Conservation (phyloP, 2,888 invertebrate genomes). For the Tetrapedia diversipes region DNA sequence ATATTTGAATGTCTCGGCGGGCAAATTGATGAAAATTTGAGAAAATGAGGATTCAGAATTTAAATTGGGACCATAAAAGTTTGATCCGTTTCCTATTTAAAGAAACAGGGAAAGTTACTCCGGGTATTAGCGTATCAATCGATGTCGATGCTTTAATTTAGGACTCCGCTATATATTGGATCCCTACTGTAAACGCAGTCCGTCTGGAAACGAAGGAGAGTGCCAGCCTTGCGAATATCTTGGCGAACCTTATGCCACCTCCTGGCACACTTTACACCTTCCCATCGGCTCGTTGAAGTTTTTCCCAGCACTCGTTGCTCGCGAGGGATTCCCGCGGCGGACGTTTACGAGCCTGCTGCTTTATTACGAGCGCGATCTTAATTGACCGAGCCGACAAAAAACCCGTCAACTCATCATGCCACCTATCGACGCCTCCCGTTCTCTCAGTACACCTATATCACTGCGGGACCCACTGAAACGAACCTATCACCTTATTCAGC, state of each 20-base stretch:
- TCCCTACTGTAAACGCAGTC: too few species aligned
- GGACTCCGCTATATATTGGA: too few species aligned
- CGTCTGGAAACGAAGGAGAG: constrained; percentile 18
- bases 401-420: constrained; percentile 21
- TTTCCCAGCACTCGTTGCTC: neutral
- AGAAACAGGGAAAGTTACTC: too few species aligned
- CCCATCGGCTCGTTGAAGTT: neutral
- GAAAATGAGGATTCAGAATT: too few species aligned
- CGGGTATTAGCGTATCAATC: too few species aligned
- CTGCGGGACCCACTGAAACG: constrained; percentile 8
- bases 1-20: too few species aligned
- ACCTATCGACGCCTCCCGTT: too few species aligned
- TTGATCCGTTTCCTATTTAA: too few species aligned
- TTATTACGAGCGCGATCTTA: constrained; percentile 36
- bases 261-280: constrained; percentile 31
- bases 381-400: constrained; percentile 34
- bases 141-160: too few species aligned
- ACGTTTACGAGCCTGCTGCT: constrained; percentile 34
- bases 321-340: constrained; percentile 13
- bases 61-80: too few species aligned
- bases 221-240: neutral
- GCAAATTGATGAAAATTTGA: too few species aligned
- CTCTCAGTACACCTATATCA: too few species aligned
- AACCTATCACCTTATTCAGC: neutral
- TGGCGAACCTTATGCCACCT: neutral